Conservation (phyloP, 2,888 invertebrate species). For the Phalangium opilio region DNA sequence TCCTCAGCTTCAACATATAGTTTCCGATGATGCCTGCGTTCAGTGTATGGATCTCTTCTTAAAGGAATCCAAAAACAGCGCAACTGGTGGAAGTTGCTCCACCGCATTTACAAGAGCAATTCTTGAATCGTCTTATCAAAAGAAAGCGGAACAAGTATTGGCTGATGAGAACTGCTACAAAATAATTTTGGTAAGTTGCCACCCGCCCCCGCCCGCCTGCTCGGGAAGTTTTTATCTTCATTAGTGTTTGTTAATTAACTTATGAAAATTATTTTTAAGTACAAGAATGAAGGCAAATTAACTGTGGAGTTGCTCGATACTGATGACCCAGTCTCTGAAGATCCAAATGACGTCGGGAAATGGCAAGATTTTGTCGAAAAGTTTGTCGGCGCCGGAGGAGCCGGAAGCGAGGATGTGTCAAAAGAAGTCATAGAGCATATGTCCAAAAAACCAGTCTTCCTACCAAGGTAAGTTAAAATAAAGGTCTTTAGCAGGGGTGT, state of each 20-base stretch:
- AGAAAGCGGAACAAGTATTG: conserved; percentile 58
- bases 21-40: conserved; percentile 69
- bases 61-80: conserved; percentile 44
- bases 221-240: too few species aligned
- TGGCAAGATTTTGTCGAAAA: conserved; percentile 58
- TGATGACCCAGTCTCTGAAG: conserved; percentile 36
- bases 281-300: conserved; percentile 67
- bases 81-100: conserved; percentile 52
- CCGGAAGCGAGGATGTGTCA: conserved; percentile 22
- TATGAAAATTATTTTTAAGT: conserved; percentile 45
- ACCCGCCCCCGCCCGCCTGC: too few species aligned
- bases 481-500: too few species aligned
- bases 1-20: conserved; percentile 73
- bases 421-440: conserved; percentile 31
- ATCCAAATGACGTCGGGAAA: conserved; percentile 36
- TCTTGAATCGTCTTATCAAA: conserved; percentile 60
- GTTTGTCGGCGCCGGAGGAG: conserved; percentile 33
- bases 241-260: too few species aligned
- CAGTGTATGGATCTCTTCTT: conserved; percentile 64
- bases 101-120: conserved; percentile 48
- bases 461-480: conserved; percentile 26
- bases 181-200: conserved; percentile 68
- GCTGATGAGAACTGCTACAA: conserved; percentile 87
- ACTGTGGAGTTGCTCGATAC: conserved; percentile 76
- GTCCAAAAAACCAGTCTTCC: conserved; percentile 44